Evolutionary conservation across 2,113 vertebrate genomes (phyloP).

Genomic region (Globicephala melas): DNA sequence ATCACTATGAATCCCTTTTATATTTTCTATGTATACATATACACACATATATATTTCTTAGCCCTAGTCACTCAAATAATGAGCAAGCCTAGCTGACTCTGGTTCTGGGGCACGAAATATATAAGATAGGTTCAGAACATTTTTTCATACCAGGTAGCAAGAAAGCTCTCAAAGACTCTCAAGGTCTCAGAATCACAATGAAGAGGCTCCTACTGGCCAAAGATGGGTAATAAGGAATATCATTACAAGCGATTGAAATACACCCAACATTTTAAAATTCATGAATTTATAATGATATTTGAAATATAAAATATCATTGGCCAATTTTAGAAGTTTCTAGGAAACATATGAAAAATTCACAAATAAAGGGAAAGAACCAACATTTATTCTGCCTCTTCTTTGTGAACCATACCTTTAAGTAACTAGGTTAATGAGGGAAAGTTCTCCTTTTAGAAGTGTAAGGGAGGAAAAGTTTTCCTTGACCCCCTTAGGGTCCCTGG

Average conservation of each 20-base stretch:
- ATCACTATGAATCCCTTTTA: not conserved
- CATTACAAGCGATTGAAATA: not conserved
- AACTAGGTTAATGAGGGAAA: not conserved
- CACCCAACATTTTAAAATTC: not conserved
- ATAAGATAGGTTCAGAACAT: not conserved
- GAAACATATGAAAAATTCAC: constrained; percentile 4
- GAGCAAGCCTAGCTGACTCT: not conserved
- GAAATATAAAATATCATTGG: not conserved
- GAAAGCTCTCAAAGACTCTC: not conserved
- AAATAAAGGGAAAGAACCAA: not conserved
- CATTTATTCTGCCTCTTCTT: not conserved
- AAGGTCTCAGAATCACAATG: not conserved
- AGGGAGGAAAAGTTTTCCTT: not conserved
- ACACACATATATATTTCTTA: not conserved
- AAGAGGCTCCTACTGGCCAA: not conserved
- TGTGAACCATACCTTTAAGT: not conserved
- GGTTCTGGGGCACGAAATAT: not conserved
- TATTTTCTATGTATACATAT: not conserved
- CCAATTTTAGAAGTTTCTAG: not conserved
- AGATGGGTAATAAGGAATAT: not conserved
- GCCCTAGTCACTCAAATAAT: not conserved
- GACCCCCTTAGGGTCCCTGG: not conserved
- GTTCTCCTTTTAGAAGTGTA: not conserved
- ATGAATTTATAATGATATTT: not conserved
- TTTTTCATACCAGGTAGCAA: not conserved